Conservation (phyloP, 2,113 vertebrate genomes). For the Anser cygnoides region DNA sequence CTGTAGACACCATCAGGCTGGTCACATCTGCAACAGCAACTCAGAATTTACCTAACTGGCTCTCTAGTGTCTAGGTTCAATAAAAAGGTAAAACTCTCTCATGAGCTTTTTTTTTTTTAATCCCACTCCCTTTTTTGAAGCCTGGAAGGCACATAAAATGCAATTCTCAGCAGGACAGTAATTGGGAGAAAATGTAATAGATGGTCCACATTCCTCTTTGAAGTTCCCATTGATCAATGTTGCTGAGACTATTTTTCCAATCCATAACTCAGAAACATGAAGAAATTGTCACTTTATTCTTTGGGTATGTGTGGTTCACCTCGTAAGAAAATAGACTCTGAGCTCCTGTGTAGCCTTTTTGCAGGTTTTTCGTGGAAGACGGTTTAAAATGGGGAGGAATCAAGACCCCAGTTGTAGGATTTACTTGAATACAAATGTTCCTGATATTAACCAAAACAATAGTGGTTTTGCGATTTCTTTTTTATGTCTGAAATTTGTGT, state of each 20-base stretch:
- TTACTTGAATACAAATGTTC: background rate
- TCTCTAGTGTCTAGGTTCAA: background rate
- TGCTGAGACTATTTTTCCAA: constrained; percentile 43
- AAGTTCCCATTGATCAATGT: constrained; percentile 52
- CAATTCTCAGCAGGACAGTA: constrained; percentile 43
- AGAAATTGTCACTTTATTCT: constrained; percentile 37
- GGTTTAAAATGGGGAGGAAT: background rate
- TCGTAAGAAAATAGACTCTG: background rate
- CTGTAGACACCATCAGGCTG: background rate
- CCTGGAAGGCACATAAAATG: constrained; percentile 42
- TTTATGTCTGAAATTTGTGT: background rate
- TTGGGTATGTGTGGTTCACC: background rate
- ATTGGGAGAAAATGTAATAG: constrained; percentile 61
- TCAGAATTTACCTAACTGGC: constrained; percentile 1
- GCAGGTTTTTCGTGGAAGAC: background rate
- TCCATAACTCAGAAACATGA: constrained; percentile 37
- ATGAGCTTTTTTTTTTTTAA: background rate
- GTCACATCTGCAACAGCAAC: background rate
- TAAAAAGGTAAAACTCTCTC: background rate
- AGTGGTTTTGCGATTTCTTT: background rate
- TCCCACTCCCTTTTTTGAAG: background rate
- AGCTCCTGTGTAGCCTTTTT: background rate
- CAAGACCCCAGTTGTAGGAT: background rate
- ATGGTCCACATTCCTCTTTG: constrained; percentile 48
- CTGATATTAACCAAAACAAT: background rate